Conservation (phyloP, 1,140 invertebrate species). For the Aphis gossypii region DNA sequence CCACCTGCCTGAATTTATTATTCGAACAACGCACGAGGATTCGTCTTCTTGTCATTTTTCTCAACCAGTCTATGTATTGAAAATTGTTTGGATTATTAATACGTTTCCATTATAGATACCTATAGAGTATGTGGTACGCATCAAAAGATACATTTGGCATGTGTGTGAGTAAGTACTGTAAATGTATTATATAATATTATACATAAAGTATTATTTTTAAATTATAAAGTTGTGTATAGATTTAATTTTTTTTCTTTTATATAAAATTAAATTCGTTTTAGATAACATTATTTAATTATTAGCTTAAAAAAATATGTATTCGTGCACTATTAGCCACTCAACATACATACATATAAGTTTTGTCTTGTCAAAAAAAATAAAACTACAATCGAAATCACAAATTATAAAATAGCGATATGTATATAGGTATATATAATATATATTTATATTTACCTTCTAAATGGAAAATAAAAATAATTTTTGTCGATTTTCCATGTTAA, state of each 20-base stretch:
- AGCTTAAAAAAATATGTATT: neutral
- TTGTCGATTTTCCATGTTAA: neutral
- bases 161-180: neutral
- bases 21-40: neutral
- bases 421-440: neutral
- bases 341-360: neutral
- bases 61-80: neutral
- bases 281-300: neutral
- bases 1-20: neutral
- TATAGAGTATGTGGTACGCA: neutral
- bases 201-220: neutral
- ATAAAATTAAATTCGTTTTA: neutral
- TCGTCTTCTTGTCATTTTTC: neutral
- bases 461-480: neutral
- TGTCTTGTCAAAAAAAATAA: neutral
- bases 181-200: neutral
- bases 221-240: neutral
- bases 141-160: neutral
- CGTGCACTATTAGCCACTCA: neutral
- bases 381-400: neutral
- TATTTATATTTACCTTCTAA: neutral
- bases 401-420: neutral
- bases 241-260: neutral
- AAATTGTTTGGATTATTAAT: neutral
- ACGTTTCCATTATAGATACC: neutral